phyloP scores from a whole-genome alignment of 2,888 invertebrate species.

The Autographa pulchrina region DNA sequence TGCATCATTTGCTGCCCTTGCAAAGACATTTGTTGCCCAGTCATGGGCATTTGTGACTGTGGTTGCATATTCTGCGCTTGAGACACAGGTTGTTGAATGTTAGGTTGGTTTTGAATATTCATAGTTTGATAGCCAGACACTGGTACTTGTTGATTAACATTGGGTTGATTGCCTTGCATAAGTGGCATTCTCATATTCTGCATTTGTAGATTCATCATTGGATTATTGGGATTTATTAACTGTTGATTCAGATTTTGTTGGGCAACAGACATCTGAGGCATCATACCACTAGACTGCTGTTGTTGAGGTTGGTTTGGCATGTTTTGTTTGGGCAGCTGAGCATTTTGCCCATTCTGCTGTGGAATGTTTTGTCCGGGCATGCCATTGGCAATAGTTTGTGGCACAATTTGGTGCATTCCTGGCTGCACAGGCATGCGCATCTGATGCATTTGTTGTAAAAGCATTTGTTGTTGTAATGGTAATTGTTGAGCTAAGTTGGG shows the following conservation, averaged over 20 bases:
- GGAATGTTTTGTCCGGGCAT: slow-evolving; percentile 66
- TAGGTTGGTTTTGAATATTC: slow-evolving; percentile 74
- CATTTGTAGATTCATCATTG: slow-evolving; percentile 81
- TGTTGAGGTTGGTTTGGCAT: slow-evolving; percentile 76
- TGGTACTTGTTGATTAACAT: slow-evolving; percentile 72
- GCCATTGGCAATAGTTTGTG: slow-evolving; percentile 72
- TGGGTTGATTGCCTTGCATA: slow-evolving; percentile 76
- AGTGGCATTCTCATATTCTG: slow-evolving; percentile 83
- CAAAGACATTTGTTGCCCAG: slow-evolving; percentile 72
- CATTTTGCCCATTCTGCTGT: slow-evolving; percentile 73
- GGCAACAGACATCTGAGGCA: slow-evolving; percentile 75
- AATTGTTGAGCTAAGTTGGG: slow-evolving; percentile 74
- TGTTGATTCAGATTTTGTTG: slow-evolving; percentile 74
- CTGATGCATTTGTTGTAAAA: slow-evolving; percentile 84
- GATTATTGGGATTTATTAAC: slow-evolving; percentile 75
- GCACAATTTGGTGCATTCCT: slow-evolving; percentile 77
- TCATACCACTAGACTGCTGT: slow-evolving; percentile 67
- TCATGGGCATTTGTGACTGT: slow-evolving; percentile 67
- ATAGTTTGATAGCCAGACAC: slow-evolving; percentile 74
- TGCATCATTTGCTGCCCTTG: slow-evolving; percentile 59
- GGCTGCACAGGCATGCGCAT: slow-evolving; percentile 80
- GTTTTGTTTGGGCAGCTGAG: slow-evolving; percentile 73
- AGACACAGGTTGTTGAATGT: slow-evolving; percentile 66
- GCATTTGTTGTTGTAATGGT: slow-evolving; percentile 78
- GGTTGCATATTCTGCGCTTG: slow-evolving; percentile 71